Evolutionary conservation across 2,888 invertebrate genomes (phyloP), one percentile per base, ranked within the genome.

Genomic region (Andricus quercusramuli): DNA sequence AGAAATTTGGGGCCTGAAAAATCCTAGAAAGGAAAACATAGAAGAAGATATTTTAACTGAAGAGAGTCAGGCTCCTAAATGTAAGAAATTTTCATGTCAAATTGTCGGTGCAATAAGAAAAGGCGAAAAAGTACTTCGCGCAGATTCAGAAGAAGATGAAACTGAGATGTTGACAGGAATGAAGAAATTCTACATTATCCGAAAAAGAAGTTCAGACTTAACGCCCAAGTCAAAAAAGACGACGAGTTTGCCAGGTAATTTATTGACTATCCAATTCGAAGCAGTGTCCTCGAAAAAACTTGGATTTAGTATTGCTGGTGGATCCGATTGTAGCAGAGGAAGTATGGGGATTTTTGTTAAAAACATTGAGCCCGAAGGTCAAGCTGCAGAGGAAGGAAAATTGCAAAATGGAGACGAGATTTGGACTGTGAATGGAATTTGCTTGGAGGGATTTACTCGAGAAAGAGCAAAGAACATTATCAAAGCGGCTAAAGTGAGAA

Each of bases 231-330:
- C 86, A 0, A 86, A 89, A 17, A 86, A 89, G 62, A 88, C 88
- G 0, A 86, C 88, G 3, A 91, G 90, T 79, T 47, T 47, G 17
- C 17, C 47, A 17, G 86, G 89, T 82, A 90, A 92, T 79, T 79
- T 90, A 41, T 70, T 92, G n/a, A 90, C 90, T 6, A 90, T 94
- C 1, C 90, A 93, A 0, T 92, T 95, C 84, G 93, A 94, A 85
- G 95, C 95, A 87, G 95, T 95, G 1, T 92, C 93, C 0, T 93
- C 93, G 80, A 95, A 95, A 87, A 95, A 95, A 66, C 91, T 95
- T 20, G 95, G 95, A 0, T 95, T 95, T 89, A 94, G 95, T 70
- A 95, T 95, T 68, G 95, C 95, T 13, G 95, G 95, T 2, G 95
- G 95, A 1, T 93, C 93, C 44, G 95, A 95, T 87, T 95, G 95